Base-by-base conservation (phyloP, 2,113 vertebrate genomes). In the Amblyornis subalaris region DNA sequence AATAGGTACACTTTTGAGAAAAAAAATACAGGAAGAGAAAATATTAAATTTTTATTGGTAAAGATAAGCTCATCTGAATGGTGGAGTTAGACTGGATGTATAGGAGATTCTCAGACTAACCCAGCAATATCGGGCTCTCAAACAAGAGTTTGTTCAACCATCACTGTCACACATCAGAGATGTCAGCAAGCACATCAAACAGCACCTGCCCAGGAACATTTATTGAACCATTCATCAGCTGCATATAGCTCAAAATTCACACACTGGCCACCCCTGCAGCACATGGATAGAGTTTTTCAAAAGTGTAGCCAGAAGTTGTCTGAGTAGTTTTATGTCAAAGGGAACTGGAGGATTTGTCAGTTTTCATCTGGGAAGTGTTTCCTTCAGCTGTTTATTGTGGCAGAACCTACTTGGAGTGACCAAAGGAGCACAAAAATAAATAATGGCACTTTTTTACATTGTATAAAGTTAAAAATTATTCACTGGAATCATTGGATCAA, bases 371-470 rank as follows among this genome's bases (percentile, higher is more conserved):
- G 29, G 35, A 82, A 62, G 25, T 45, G 12, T 75, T 93, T 75
- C 10, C 19, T 85, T 60, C 72, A n/a, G 8, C 12, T 54, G 5
- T 40, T 91, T 47, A 44, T 55, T 67, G 14, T 60, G 19, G 5
- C 25, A 64, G 26, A 82, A 58, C 4, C 7, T 64, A 35, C 29
- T 33, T 74, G 9, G 29, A 57, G 14, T 48, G 9, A 70, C 12
- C 36, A 73, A 91, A 82, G 8, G 1, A 70, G 5, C 5, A 60
- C 5, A 61, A 69, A 87, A 85, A 87, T 12, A 73, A 73, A 29
- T 17, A 33, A 4, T 11, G 7, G 1, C 5, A 47, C 5, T 22
- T 60, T 48, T 77, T 31, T 2, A 23, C 5, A 0, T 29, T 53
- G 7, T 26, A 33, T 47, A 9, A 70, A 23, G 4, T 83, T 51